phyloP scores from a whole-genome alignment of 2,888 invertebrate species.

The Petrophora chlorosata region DNA sequence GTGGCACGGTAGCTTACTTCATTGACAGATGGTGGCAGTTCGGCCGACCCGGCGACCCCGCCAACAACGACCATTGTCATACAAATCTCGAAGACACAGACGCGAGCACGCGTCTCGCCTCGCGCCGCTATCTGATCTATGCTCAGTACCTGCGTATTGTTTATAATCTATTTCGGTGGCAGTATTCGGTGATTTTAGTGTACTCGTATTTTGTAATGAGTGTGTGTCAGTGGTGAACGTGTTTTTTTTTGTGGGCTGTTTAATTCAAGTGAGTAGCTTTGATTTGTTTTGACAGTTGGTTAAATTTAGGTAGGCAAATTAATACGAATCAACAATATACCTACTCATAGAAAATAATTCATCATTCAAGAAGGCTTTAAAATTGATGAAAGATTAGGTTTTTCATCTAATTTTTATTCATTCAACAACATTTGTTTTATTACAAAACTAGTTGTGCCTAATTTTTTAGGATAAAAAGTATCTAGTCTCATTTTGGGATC shows the following conservation, averaged over 20 bases:
- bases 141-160: not conserved
- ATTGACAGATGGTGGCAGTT: constrained; percentile 64
- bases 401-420: too few species aligned
- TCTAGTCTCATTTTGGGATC: too few species aligned
- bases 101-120: constrained; percentile 21
- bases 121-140: not conserved
- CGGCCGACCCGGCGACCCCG: constrained; percentile 57
- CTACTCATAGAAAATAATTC: too few species aligned
- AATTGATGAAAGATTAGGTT: too few species aligned
- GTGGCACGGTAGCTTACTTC: constrained; percentile 66
- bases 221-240: constrained; percentile 5
- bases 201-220: constrained; percentile 15
- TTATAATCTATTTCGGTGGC: constrained; percentile 28
- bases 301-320: too few species aligned
- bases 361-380: too few species aligned
- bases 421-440: too few species aligned
- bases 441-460: too few species aligned
- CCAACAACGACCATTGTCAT: constrained; percentile 34
- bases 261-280: too few species aligned
- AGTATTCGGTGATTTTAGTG: constrained; percentile 4
- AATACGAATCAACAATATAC: too few species aligned
- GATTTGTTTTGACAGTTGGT: too few species aligned
- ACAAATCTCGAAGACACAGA: constrained; percentile 27
- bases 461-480: too few species aligned
- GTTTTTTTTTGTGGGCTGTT: not conserved